Percentiles rank a stretch among this genome's conserved stretches.
phyloP scores from a whole-genome alignment of 2,797 vertebrate genomes.

The Alauda arvensis region DNA sequence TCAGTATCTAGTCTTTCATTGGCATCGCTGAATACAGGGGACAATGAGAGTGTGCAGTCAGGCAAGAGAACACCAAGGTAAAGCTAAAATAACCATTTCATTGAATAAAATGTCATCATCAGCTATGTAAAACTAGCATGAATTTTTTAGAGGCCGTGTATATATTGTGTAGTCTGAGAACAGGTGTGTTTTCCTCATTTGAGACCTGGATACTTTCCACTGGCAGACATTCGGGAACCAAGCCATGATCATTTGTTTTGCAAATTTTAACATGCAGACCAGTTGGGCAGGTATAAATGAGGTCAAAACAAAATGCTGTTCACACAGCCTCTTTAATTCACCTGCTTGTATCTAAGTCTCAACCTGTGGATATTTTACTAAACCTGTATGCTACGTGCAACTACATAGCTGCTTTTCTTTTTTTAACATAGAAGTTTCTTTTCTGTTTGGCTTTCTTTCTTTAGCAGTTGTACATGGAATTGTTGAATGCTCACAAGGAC shows the following conservation, averaged over 20 bases:
- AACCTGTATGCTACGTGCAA: not conserved
- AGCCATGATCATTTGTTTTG: conserved; percentile 17
- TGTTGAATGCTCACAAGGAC: not conserved
- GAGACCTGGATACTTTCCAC: not conserved
- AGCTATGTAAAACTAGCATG: not conserved
- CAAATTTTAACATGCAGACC: not conserved
- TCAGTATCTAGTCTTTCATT: conserved; percentile 96
- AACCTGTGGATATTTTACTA: not conserved
- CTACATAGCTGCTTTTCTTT: not conserved
- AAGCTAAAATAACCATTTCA: conserved; percentile 40
- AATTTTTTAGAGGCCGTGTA: not conserved
- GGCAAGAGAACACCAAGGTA: conserved; percentile 93
- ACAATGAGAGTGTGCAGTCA: conserved; percentile 87
- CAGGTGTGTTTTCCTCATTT: not conserved
- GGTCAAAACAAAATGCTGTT: not conserved
- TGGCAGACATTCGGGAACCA: not conserved
- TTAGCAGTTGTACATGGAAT: not conserved
- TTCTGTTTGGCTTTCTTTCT: not conserved
- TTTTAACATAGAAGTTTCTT: not conserved
- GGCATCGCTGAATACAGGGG: conserved; percentile 90
- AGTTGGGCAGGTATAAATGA: conserved; percentile 21
- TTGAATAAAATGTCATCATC: not conserved
- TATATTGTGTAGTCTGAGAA: not conserved
- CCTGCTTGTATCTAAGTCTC: not conserved
- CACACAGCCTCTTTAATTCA: conserved; percentile 6